phyloP scores from a whole-genome alignment of 1,140 invertebrate species.

The Pinna nobilis region DNA sequence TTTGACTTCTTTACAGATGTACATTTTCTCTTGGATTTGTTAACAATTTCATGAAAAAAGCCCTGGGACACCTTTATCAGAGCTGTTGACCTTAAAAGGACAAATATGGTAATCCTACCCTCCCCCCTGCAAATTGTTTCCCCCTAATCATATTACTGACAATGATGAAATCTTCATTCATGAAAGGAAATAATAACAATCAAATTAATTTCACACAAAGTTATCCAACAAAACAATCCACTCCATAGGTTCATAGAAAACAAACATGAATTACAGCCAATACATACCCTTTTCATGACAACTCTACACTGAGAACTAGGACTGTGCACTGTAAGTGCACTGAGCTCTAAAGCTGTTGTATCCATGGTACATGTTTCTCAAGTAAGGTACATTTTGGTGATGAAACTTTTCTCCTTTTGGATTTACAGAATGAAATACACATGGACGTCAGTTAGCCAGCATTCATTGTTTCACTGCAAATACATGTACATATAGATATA shows the following conservation, averaged over 20 bases:
- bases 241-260: neutral
- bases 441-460: no score
- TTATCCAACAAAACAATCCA: neutral
- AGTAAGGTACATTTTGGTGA: no score
- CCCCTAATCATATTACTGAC: neutral
- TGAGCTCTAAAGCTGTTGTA: neutral
- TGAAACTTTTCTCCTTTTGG: no score
- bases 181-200: neutral
- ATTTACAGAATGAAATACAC: no score
- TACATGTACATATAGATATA: no score
- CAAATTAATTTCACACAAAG: neutral
- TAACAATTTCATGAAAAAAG: no score
- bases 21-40: no score
- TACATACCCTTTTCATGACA: neutral
- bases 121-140: neutral
- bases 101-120: neutral
- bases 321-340: neutral
- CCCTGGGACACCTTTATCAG: no score
- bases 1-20: no score
- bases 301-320: neutral
- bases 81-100: neutral
- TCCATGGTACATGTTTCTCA: no score
- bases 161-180: neutral
- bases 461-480: no score
- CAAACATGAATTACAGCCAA: neutral